These are phyloP conservation scores for Gallinago solitaria DNA, from an alignment of 2,797 vertebrate genomes.

Conservation along the genomic window DNA sequence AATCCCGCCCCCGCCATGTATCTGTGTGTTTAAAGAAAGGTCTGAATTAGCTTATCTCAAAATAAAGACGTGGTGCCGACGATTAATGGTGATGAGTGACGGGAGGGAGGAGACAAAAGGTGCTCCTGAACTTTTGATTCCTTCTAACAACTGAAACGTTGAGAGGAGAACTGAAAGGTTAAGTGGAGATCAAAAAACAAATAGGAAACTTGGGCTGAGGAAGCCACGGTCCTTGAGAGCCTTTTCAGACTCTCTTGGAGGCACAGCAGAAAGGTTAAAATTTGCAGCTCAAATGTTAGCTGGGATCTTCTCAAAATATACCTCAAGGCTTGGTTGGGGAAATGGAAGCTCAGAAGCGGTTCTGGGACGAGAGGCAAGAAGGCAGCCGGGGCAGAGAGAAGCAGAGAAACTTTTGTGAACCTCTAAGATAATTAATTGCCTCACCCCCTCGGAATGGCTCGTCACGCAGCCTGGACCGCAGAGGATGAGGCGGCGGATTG, in stretches of 20 bases:
- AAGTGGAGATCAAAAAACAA: background rate
- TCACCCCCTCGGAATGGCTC: background rate
- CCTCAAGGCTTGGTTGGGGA: rapidly evolving
- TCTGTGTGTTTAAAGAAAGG: background rate
- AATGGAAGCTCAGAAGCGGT: background rate
- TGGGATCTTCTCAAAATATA: background rate
- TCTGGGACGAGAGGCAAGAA: background rate
- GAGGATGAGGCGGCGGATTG: background rate
- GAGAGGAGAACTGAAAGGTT: background rate
- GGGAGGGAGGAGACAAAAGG: background rate
- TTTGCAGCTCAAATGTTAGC: background rate
- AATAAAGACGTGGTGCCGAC: background rate
- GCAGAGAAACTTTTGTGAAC: background rate
- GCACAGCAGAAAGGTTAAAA: background rate
- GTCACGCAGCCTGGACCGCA: background rate
- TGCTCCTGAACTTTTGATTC: background rate
- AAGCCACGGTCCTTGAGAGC: background rate
- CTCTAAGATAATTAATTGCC: background rate
- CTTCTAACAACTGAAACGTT: background rate
- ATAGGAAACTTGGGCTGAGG: background rate
- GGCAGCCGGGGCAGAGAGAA: background rate
- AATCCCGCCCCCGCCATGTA: too few species aligned
- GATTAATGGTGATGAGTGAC: background rate
- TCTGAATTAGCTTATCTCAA: background rate
- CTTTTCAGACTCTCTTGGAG: background rate